A percentile compares a stretch with the other conserved stretches of the same genome.
phyloP scores from a whole-genome alignment of 2,113 vertebrate species.

The Syngnathus floridae region DNA sequence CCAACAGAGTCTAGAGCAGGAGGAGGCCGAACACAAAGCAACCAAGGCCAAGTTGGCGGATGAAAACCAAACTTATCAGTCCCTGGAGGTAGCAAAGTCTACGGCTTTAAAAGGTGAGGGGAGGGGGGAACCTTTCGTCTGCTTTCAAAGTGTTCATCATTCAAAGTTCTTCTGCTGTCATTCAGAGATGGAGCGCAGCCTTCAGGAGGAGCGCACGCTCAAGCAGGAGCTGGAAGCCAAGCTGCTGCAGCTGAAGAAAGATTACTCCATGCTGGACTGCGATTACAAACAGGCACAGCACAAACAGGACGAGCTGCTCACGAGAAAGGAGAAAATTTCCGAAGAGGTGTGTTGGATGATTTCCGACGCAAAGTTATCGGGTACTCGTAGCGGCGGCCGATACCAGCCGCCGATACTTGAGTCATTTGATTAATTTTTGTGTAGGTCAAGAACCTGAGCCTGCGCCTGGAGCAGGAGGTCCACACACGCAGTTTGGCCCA shows the following conservation, averaged over 20 bases:
- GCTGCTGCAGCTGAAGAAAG: constrained; percentile 86
- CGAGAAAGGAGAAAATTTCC: constrained; percentile 78
- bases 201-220: constrained; percentile 80
- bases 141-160: neutral
- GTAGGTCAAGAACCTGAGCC: constrained; percentile 82
- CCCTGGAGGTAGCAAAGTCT: constrained; percentile 92
- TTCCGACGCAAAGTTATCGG: neutral
- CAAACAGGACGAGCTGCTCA: constrained; percentile 78
- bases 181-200: constrained; percentile 85
- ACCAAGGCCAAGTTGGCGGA: constrained; percentile 85
- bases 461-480: constrained; percentile 89
- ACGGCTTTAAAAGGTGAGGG: constrained; percentile 84
- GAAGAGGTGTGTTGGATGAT: constrained; percentile 77
- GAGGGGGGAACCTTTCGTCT: neutral
- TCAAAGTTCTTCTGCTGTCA: neutral
- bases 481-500: constrained; percentile 83
- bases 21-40: constrained; percentile 87
- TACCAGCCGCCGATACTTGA: too few relatives aligned
- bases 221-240: constrained; percentile 85
- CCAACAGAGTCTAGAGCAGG: constrained; percentile 90
- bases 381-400: too few relatives aligned
- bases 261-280: constrained; percentile 85
- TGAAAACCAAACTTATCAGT: constrained; percentile 84
- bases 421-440: neutral
- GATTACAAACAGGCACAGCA: constrained; percentile 86